These are phyloP conservation scores for Manis javanica DNA, from an alignment of 2,797 vertebrate species.

Conservation along the genomic window DNA sequence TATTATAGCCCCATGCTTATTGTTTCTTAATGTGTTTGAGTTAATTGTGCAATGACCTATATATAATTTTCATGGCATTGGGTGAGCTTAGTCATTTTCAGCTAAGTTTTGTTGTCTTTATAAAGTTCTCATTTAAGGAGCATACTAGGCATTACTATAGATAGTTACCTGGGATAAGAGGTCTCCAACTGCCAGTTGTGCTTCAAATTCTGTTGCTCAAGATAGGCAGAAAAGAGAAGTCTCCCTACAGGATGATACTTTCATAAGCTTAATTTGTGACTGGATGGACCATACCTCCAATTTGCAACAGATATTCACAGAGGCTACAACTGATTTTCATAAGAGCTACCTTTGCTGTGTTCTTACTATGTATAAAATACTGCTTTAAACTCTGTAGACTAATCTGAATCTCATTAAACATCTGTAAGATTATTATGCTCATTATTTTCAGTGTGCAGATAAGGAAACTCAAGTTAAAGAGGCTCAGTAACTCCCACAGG, in stretches of 20 bases:
- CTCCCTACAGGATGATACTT: background rate
- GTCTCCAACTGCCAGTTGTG: conserved; percentile 16
- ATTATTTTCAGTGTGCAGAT: conserved; percentile 23
- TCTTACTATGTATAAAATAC: background rate
- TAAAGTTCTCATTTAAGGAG: conserved; percentile 23
- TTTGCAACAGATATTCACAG: background rate
- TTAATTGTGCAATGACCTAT: conserved; percentile 6
- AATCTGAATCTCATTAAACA: conserved; percentile 47
- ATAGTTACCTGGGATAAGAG: conserved; percentile 33
- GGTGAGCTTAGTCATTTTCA: conserved; percentile 32
- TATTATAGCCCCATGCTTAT: background rate
- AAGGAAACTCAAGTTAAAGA: conserved; percentile 21
- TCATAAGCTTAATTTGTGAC: background rate
- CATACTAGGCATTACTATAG: conserved; percentile 55
- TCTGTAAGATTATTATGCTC: background rate
- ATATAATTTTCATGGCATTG: conserved; percentile 28
- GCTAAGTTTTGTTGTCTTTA: conserved; percentile 60
- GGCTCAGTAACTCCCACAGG: background rate
- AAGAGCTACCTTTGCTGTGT: background rate
- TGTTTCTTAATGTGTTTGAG: background rate
- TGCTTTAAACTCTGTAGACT: background rate
- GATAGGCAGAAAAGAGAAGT: background rate
- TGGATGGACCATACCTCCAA: background rate
- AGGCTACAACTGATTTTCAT: background rate
- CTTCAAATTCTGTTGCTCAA: conserved; percentile 4